phyloP scores from a whole-genome alignment of 2,888 invertebrate species.

The Ectropis crepuscularia region DNA sequence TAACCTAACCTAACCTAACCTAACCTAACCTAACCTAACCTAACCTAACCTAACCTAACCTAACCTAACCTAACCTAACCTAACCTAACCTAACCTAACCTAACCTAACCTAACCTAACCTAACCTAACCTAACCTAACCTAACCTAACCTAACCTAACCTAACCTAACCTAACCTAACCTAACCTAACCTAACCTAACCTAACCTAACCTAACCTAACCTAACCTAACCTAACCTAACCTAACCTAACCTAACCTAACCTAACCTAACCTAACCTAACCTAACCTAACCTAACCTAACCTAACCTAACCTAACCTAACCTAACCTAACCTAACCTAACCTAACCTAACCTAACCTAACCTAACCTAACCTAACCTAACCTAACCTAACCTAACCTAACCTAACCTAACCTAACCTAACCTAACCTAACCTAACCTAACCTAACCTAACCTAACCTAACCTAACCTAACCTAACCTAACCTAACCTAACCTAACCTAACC shows the following conservation, averaged over 20 bases:
- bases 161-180: slow-evolving; percentile 1
- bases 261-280: slow-evolving; percentile 31
- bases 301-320: slow-evolving; percentile 1
- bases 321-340: slow-evolving; percentile 1
- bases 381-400: slow-evolving; percentile 31
- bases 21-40: slow-evolving; percentile 29
- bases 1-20: slow-evolving; percentile 24
- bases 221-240: slow-evolving; percentile 1
- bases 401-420: slow-evolving; percentile 29
- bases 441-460: slow-evolving; percentile 31
- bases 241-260: slow-evolving; percentile 1
- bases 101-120: slow-evolving; percentile 28
- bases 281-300: slow-evolving; percentile 22
- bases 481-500: slow-evolving; percentile 32
- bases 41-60: slow-evolving; percentile 13
- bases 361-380: slow-evolving; percentile 26
- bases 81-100: slow-evolving; percentile 32
- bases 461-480: slow-evolving; percentile 1
- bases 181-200: slow-evolving; percentile 1
- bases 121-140: slow-evolving; percentile 1
- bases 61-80: slow-evolving; percentile 27
- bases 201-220: slow-evolving; percentile 1
- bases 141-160: slow-evolving; percentile 1
- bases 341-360: slow-evolving; percentile 1
- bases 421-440: slow-evolving; percentile 30